Base-by-base conservation (phyloP, 2,888 invertebrate species). In the Hydrotaea diabolus region DNA sequence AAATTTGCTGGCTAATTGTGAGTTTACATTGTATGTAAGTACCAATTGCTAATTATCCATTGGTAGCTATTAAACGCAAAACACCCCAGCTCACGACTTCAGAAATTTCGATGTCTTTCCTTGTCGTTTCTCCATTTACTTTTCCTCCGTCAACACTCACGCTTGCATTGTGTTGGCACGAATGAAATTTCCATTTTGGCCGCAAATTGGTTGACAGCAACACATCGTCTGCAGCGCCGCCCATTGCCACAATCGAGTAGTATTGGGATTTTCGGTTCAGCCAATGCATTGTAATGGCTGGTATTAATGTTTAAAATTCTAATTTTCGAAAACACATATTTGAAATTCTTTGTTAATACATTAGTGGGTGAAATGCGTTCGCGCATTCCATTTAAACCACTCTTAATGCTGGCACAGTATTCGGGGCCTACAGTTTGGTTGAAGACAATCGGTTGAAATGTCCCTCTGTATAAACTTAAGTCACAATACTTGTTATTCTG, bases 261-360 rank as follows among this genome's bases (percentile, higher is more conserved):
- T n/a, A 46, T 7, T 7, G 26, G 77, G 49, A 21, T 75, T 57
- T 69, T 23, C 57, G 53, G 39, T 73, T 57, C 1, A 43, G 73
- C 53, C 72, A 55, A 31, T 81, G 15, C 39, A 21, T 64, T 55
- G 31, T 36, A 81, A 73, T 81, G 73, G 46, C 57, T 81, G 64
- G 62, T 81, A 77, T 81, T 57, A 73, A 77, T 81, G 73, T 73
- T 81, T 77, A 64, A 57, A 77, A 81, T 66, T 26, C 64, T 66
- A 81, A 81, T 66, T 43, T 77, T 57, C 55, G 39, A 39, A 66
- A 73, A 73, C 39, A 74, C 43, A 73, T 43, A 39, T 73, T 73
- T 73, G 15, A 57, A 57, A 49, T 55, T 77, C 43, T 57, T 69
- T 49, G 72, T 77, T 82, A 73, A 77, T 69, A 73, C 73, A 80